phyloP scores from a whole-genome alignment of 2,113 vertebrate genomes.

The Pteropus alecto region DNA sequence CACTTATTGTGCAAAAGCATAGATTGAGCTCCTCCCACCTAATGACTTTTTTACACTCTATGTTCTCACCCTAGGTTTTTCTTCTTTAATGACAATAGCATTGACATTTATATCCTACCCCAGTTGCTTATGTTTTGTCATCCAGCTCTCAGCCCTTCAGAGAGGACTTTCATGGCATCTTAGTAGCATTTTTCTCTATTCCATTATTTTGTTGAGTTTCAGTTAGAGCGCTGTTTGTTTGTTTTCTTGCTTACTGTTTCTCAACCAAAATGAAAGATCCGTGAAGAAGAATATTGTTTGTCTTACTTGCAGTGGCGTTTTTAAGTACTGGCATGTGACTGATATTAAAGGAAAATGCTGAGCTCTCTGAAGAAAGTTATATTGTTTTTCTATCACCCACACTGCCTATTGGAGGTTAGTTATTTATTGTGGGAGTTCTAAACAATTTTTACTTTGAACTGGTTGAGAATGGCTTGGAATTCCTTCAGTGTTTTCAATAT shows the following conservation, averaged over 20 bases:
- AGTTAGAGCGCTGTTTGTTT: background rate
- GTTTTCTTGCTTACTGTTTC: background rate
- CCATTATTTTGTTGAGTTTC: background rate
- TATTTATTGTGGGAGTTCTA: background rate
- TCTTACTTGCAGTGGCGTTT: background rate
- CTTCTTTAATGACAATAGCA: background rate
- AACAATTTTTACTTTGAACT: background rate
- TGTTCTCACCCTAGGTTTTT: background rate
- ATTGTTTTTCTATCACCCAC: background rate
- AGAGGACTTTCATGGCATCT: background rate
- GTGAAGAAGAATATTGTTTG: background rate
- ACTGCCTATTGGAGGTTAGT: background rate
- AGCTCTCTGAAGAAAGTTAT: background rate
- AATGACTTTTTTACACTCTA: background rate
- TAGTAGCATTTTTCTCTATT: background rate
- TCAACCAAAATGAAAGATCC: background rate
- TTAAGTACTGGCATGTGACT: background rate
- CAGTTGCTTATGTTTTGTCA: fast-evolving
- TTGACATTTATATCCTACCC: background rate
- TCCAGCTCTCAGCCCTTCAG: background rate
- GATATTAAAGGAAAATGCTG: background rate
- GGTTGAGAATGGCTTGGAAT: background rate
- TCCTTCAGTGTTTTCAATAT: background rate
- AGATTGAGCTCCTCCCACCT: background rate
- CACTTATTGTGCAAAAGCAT: background rate